A percentile compares a stretch with the other conserved stretches of the same genome.
Evolutionary conservation across 2,888 invertebrate species (phyloP).

Genomic region (Listrodromus nycthemerus): DNA sequence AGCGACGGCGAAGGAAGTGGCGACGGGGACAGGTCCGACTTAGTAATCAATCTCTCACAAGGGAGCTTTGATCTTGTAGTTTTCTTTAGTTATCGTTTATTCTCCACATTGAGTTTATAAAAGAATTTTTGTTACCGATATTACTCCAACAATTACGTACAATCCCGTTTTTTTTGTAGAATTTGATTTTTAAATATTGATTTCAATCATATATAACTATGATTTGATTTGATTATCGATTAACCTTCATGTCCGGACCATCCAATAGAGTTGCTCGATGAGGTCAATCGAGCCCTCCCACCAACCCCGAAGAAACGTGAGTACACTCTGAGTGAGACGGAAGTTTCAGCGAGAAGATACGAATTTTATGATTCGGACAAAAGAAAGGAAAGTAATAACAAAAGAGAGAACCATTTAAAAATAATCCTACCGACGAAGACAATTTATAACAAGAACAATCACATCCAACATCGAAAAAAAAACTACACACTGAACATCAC

Average conservation of each 20-base stretch:
- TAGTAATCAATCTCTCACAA: slow-evolving; percentile 60
- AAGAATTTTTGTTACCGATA: background rate
- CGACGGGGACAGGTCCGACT: slow-evolving; percentile 93
- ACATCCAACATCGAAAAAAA: slow-evolving; percentile 71
- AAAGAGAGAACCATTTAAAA: slow-evolving; percentile 40
- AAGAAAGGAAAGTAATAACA: slow-evolving; percentile 29
- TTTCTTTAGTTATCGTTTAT: slow-evolving; percentile 44
- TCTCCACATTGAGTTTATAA: slow-evolving; percentile 34
- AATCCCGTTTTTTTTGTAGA: slow-evolving; percentile 30
- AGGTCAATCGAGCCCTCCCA: slow-evolving; percentile 28
- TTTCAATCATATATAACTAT: background rate
- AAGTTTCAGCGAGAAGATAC: slow-evolving; percentile 70
- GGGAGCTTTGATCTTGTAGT: slow-evolving; percentile 59
- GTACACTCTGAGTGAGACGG: slow-evolving; percentile 71
- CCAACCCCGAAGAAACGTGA: slow-evolving; percentile 74
- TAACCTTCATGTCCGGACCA: slow-evolving; percentile 31
- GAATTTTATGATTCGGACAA: slow-evolving; percentile 27
- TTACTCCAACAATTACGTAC: slow-evolving; percentile 30
- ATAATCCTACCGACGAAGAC: slow-evolving; percentile 50
- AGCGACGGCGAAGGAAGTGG: slow-evolving; percentile 95
- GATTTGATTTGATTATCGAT: slow-evolving; percentile 23
- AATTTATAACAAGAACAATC: slow-evolving; percentile 72
- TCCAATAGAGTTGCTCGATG: slow-evolving; percentile 46
- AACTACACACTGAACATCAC: slow-evolving; percentile 70
- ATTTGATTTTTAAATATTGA: slow-evolving; percentile 5